Evolutionary conservation across 2,888 invertebrate species (phyloP), one percentile per base, ranked within the genome.

Genomic region (Arctia plantaginis): DNA sequence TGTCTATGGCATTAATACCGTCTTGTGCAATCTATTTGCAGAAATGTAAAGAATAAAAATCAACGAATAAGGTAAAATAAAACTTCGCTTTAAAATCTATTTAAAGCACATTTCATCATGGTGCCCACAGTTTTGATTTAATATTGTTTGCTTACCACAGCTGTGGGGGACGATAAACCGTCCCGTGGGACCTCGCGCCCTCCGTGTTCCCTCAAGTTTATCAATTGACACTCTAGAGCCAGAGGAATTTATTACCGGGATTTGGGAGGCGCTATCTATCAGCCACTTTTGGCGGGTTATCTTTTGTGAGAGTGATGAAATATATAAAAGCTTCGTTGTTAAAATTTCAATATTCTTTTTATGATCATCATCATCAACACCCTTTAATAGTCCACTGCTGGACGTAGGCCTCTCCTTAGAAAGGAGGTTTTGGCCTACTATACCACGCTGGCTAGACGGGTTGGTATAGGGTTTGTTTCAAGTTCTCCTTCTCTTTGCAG

Each of bases 151-250:
- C 76, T 39, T 77, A 77, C 77, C 77, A 67, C 89, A 86, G 81
- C 87, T 89, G 90, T 76, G 85, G 85, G 79, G 82, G 72, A 87
- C 82, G 90, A 90, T 90, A 90, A 90, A 87, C 85, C 83, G 70
- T 70, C 88, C 85, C 87, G 13, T 15, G 88, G 85, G 87, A 73
- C 27, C 33, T 15, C 39, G 41, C 8, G 18, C 47, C 75, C 73
- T 69, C 35, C 41, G 23, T 44, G 59, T 66, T 75, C 64, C 44
- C 69, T 41, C 66, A 33, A 67, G 55, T 77, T 75, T 76, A 77
- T 76, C 69, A 76, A 76, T 76, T 76, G 76, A 73, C 76, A 73
- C 73, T 76, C 71, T 67, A 44, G 39, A 72, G 66, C 35, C 67
- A 44, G 59, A 23, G 68, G 73, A 73, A 76, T 76, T 76, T 76